These are phyloP conservation scores for Parnassius apollo DNA, from an alignment of 2,888 invertebrate species.

Conservation along the genomic window DNA sequence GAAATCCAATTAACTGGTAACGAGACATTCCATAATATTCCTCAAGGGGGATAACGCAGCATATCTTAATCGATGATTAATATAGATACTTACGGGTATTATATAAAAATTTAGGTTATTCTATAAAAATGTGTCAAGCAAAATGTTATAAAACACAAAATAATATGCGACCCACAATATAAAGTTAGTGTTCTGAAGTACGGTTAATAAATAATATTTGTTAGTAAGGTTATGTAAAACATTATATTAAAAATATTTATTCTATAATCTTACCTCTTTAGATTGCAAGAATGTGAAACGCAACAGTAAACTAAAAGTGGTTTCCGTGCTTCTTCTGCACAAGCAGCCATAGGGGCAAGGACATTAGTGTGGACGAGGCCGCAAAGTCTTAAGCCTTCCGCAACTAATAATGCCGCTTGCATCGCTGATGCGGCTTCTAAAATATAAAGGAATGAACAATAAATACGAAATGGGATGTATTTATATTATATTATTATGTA, in stretches of 20 bases:
- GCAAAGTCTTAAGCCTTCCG: conserved; percentile 88
- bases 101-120: too few relatives aligned
- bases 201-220: not conserved
- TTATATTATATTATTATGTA: too few relatives aligned
- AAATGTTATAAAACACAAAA: too few relatives aligned
- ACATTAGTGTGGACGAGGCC: conserved; percentile 87
- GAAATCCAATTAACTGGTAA: too few relatives aligned
- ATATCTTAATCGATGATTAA: too few relatives aligned
- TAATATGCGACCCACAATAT: too few relatives aligned
- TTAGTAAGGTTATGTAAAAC: not conserved
- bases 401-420: conserved; percentile 86
- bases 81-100: too few relatives aligned
- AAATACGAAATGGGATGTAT: too few relatives aligned
- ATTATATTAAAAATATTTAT: not conserved
- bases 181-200: too few relatives aligned
- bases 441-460: conserved; percentile 28
- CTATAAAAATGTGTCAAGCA: too few relatives aligned
- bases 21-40: too few relatives aligned
- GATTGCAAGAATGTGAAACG: conserved; percentile 84
- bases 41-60: too few relatives aligned
- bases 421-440: conserved; percentile 86
- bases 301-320: conserved; percentile 88
- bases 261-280: conserved; percentile 80
- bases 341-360: conserved; percentile 86
- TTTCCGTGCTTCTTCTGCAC: conserved; percentile 75